A percentile compares a stretch with the other conserved stretches of the same genome.
These are phyloP conservation scores for Poecilia latipinna DNA, from an alignment of 2,113 vertebrate species.

Conservation along the genomic window DNA sequence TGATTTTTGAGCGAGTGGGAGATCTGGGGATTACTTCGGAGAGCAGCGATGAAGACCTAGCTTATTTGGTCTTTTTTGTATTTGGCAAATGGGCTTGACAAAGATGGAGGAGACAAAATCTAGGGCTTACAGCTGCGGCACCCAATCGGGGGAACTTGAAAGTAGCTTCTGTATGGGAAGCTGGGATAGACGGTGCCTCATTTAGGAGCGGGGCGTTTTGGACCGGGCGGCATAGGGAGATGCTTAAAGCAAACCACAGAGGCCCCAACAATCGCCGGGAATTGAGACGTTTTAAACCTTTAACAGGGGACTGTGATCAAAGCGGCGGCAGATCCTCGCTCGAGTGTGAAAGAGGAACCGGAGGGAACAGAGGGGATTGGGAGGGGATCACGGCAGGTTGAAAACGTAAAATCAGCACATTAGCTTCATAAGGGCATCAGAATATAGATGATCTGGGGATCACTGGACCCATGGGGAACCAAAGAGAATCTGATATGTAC, in stretches of 20 bases:
- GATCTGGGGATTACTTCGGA: slow-evolving; percentile 80
- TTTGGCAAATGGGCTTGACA: slow-evolving; percentile 83
- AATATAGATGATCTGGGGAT: slow-evolving; percentile 80
- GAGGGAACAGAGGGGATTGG: slow-evolving; percentile 79
- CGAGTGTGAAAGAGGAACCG: slow-evolving; percentile 71
- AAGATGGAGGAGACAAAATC: slow-evolving; percentile 83
- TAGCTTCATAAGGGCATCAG: slow-evolving; percentile 80
- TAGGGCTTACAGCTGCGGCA: slow-evolving; percentile 79
- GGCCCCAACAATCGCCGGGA: slow-evolving; percentile 79
- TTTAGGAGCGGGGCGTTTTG: slow-evolving; percentile 75
- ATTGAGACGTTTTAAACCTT: slow-evolving; percentile 85
- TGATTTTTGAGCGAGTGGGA: slow-evolving; percentile 77
- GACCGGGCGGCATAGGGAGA: slow-evolving; percentile 73
- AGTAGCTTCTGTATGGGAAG: slow-evolving; percentile 75
- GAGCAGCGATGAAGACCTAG: slow-evolving; percentile 77
- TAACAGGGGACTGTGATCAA: slow-evolving; percentile 83
- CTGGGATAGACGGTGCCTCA: slow-evolving; percentile 75
- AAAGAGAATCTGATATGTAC: slow-evolving; percentile 67
- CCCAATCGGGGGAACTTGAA: slow-evolving; percentile 77
- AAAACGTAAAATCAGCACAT: slow-evolving; percentile 83
- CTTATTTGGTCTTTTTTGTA: slow-evolving; percentile 83
- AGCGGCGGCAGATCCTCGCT: slow-evolving; percentile 74
- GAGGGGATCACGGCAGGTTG: slow-evolving; percentile 78
- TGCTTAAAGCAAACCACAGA: slow-evolving; percentile 74
- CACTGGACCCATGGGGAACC: slow-evolving; percentile 70